A percentile compares a stretch with the other conserved stretches of the same genome.
These are phyloP conservation scores for Dasypolia templi DNA, from an alignment of 2,888 invertebrate species.

Conservation along the genomic window DNA sequence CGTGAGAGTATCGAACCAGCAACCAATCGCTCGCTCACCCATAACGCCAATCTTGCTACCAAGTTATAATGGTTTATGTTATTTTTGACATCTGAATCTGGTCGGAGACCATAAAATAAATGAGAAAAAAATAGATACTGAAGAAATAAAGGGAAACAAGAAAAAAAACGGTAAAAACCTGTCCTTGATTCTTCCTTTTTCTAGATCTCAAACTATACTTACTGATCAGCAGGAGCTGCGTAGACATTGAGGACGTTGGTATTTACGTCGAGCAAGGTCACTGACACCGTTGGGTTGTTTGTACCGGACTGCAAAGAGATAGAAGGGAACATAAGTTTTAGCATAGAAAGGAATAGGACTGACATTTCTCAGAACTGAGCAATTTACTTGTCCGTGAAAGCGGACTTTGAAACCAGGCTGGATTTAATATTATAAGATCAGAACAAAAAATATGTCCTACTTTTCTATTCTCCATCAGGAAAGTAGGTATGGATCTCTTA, in stretches of 20 bases:
- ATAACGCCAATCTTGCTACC: background rate
- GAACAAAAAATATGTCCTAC: background rate
- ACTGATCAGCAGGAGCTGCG: slow-evolving; percentile 79
- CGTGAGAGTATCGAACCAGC: too few species aligned
- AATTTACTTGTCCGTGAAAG: background rate
- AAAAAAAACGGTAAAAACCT: background rate
- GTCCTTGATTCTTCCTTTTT: background rate
- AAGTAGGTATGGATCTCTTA: slow-evolving; percentile 73
- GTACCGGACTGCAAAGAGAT: slow-evolving; percentile 84
- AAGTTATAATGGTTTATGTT: background rate
- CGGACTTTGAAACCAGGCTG: rapidly evolving
- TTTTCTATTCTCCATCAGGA: background rate
- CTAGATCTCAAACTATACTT: slow-evolving; percentile 66
- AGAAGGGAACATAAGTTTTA: background rate
- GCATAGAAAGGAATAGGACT: background rate
- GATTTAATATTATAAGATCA: too few species aligned
- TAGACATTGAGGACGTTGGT: slow-evolving; percentile 66
- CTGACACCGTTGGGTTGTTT: slow-evolving; percentile 82
- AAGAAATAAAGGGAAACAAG: background rate
- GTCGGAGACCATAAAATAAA: background rate
- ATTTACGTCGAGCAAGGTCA: slow-evolving; percentile 79
- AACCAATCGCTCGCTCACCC: background rate
- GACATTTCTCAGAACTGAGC: background rate
- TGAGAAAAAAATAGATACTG: background rate
- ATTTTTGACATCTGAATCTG: background rate